Conservation (phyloP, 2,797 vertebrate species). For the Spondyliosoma cantharus region DNA sequence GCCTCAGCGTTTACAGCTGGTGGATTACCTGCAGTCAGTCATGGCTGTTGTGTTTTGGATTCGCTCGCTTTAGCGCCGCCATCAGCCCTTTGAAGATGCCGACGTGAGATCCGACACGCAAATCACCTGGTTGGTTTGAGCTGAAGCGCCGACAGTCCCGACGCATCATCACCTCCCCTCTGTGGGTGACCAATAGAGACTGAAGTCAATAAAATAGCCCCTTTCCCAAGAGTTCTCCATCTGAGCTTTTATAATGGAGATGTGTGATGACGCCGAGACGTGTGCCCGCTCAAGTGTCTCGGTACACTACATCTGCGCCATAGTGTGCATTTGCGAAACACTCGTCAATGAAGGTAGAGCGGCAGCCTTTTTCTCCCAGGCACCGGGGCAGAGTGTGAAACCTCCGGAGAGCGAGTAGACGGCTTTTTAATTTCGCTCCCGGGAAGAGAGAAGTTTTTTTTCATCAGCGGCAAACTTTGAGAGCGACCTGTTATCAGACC, state of each 20-base stretch:
- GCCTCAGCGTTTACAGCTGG: slow-evolving; percentile 57
- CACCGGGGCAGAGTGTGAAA: slow-evolving; percentile 40
- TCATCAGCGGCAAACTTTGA: slow-evolving; percentile 46
- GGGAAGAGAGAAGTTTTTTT: slow-evolving; percentile 42
- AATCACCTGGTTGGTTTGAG: slow-evolving; percentile 49
- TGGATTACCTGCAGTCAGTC: slow-evolving; percentile 73
- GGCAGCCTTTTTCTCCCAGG: slow-evolving; percentile 29
- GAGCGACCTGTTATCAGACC: slow-evolving; percentile 40
- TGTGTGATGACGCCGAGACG: slow-evolving; percentile 31
- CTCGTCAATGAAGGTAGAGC: slow-evolving; percentile 34
- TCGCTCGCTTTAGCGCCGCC: slow-evolving; percentile 64
- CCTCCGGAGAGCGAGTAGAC: slow-evolving; percentile 46
- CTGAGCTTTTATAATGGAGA: slow-evolving; percentile 52
- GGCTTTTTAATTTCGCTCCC: slow-evolving; percentile 62
- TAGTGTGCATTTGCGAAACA: slow-evolving; percentile 30
- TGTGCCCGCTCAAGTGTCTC: not conserved
- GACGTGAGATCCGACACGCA: slow-evolving; percentile 61
- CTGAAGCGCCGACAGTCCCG: slow-evolving; percentile 24
- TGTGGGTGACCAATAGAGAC: slow-evolving; percentile 18
- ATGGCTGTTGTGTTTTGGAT: slow-evolving; percentile 73
- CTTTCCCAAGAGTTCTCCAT: slow-evolving; percentile 44
- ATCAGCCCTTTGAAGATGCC: slow-evolving; percentile 45
- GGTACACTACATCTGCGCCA: slow-evolving; percentile 19
- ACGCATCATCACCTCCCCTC: slow-evolving; percentile 8
- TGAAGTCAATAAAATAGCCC: slow-evolving; percentile 55